Percentiles rank a stretch among this genome's conserved stretches.
phyloP scores from a whole-genome alignment of 2,888 invertebrate genomes.

The Aphidoletes aphidimyza region DNA sequence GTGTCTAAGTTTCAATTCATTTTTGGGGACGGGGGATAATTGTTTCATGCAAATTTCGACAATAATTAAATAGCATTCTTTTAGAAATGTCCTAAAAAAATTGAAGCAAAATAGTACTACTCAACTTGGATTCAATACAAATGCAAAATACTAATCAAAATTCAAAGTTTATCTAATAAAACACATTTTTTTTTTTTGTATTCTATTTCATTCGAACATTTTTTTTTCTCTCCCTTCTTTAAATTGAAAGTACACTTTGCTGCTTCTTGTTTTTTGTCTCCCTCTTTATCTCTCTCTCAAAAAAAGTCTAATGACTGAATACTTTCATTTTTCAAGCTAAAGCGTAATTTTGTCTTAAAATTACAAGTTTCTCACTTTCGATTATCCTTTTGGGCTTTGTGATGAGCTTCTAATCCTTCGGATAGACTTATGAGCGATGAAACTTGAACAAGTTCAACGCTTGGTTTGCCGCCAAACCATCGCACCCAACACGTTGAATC shows the following conservation, averaged over 20 bases:
- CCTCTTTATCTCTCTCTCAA: no score
- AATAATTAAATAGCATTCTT: background rate
- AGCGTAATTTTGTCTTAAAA: background rate
- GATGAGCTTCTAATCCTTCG: constrained; percentile 90
- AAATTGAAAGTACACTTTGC: background rate
- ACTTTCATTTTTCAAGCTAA: background rate
- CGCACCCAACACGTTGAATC: constrained; percentile 73
- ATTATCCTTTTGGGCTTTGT: constrained; percentile 85
- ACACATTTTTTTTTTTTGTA: background rate
- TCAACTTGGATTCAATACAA: background rate
- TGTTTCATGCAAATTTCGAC: background rate
- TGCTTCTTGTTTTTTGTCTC: background rate
- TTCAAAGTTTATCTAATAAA: background rate
- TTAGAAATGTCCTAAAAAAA: background rate
- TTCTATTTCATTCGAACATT: background rate
- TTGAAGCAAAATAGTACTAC: background rate
- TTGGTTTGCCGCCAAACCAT: constrained; percentile 83
- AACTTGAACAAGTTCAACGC: constrained; percentile 76
- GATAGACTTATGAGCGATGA: constrained; percentile 81
- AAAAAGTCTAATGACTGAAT: background rate
- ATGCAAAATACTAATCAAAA: constrained; percentile 6
- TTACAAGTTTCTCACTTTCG: constrained; percentile 79
- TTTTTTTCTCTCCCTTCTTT: no score
- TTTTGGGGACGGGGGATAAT: no score
- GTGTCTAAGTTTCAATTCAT: background rate